These are phyloP conservation scores for Augochlorella aurata DNA, from an alignment of 2,888 invertebrate species.

Conservation along the genomic window DNA sequence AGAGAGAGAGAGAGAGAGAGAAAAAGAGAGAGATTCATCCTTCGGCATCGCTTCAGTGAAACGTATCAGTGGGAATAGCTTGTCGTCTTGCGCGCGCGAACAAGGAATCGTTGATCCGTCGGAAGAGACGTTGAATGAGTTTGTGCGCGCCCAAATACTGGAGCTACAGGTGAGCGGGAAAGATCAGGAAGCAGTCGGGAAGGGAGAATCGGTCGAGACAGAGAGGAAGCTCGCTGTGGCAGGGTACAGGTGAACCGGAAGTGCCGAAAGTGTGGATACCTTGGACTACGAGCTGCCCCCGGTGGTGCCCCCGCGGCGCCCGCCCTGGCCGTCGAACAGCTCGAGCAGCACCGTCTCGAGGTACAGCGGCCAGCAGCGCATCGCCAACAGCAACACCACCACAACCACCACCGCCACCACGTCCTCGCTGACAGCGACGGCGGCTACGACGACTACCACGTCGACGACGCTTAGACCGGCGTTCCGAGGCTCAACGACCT, in stretches of 20 bases:
- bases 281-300: constrained; percentile 82
- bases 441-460: constrained; percentile 63
- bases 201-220: neutral
- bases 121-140: constrained; percentile 2
- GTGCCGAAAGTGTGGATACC: constrained; percentile 82
- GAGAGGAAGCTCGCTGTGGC: constrained; percentile 33
- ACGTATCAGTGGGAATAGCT: neutral
- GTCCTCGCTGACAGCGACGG: constrained; percentile 55
- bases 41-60: neutral
- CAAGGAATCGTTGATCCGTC: neutral
- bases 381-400: constrained; percentile 49
- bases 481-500: constrained; percentile 64
- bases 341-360: constrained; percentile 58
- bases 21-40: neutral
- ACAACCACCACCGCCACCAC: constrained; percentile 49
- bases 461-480: constrained; percentile 62
- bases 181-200: neutral
- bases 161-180: constrained; percentile 1
- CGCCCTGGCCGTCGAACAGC: constrained; percentile 78
- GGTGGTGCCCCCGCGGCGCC: constrained; percentile 82
- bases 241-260: constrained; percentile 77
- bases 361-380: constrained; percentile 48
- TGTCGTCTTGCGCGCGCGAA: neutral
- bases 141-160: constrained; percentile 33
- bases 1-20: neutral